These are phyloP conservation scores for Cheirogaleus major DNA, from an alignment of 2,797 vertebrate genomes.

Conservation along the genomic window DNA sequence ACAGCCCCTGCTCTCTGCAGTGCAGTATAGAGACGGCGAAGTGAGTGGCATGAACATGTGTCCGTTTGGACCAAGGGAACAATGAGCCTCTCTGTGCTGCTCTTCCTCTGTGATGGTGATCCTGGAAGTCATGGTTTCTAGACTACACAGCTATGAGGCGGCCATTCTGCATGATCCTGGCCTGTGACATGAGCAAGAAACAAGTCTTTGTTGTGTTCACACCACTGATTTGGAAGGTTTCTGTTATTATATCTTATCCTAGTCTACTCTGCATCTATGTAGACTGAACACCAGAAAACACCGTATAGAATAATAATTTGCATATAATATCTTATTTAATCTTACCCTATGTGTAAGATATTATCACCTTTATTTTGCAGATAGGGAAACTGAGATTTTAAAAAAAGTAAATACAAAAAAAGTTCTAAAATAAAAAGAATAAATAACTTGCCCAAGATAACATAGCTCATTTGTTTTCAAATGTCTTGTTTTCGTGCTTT, in stretches of 20 bases:
- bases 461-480: background rate
- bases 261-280: background rate
- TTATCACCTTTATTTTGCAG: background rate
- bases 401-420: background rate
- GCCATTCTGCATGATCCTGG: no score
- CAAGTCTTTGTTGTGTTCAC: background rate
- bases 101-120: background rate
- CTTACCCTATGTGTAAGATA: background rate
- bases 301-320: fast-evolving
- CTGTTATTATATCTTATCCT: background rate
- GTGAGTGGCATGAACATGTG: background rate
- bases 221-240: background rate
- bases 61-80: background rate
- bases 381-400: background rate
- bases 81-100: background rate
- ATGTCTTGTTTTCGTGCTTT: background rate
- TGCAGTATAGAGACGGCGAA: background rate
- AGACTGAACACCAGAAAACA: no score
- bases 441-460: background rate
- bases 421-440: background rate
- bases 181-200: background rate
- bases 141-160: background rate
- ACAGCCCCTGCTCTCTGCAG: background rate
- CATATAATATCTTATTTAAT: background rate
- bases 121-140: background rate